phyloP scores from a whole-genome alignment of 2,797 vertebrate genomes.

The Chaetodon trifasciatus region DNA sequence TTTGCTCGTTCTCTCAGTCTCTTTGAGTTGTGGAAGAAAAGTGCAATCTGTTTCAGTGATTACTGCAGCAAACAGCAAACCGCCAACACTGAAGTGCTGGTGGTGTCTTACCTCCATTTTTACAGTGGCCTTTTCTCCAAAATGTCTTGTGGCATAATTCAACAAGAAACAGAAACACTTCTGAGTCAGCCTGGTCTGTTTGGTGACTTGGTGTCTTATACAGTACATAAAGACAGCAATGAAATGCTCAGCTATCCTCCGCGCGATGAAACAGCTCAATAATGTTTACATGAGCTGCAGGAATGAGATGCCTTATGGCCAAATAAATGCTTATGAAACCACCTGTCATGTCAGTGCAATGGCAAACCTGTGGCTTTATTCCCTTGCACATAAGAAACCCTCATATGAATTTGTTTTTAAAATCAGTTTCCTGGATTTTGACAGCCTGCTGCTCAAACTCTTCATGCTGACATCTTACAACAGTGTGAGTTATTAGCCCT shows the following conservation, averaged over 20 bases:
- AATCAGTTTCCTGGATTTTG: conserved; percentile 20
- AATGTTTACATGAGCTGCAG: conserved; percentile 40
- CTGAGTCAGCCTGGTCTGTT: conserved; percentile 16
- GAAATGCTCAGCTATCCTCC: conserved; percentile 18
- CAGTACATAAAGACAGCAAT: conserved; percentile 7
- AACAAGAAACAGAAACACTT: conserved; percentile 19
- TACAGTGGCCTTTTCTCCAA: conserved; percentile 18
- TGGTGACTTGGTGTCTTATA: conserved; percentile 30
- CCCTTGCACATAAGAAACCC: neutral
- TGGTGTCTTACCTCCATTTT: conserved; percentile 48
- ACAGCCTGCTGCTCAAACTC: conserved; percentile 34
- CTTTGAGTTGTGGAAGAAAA: conserved; percentile 59
- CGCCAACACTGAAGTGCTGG: conserved; percentile 33
- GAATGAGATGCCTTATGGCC: conserved; percentile 11
- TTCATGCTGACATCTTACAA: conserved; percentile 5
- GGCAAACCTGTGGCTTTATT: conserved; percentile 9
- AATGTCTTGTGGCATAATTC: conserved; percentile 45
- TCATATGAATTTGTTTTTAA: conserved; percentile 12
- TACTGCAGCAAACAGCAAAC: conserved; percentile 55
- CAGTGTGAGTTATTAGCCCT: neutral
- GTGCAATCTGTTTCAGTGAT: conserved; percentile 66
- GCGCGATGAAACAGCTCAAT: conserved; percentile 4
- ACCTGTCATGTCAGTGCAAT: conserved; percentile 33
- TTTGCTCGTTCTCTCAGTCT: conserved; percentile 21
- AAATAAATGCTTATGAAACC: conserved; percentile 18